A percentile compares a stretch with the other conserved stretches of the same genome.
phyloP scores from a whole-genome alignment of 2,888 invertebrate genomes.

The Melipona bicolor region DNA sequence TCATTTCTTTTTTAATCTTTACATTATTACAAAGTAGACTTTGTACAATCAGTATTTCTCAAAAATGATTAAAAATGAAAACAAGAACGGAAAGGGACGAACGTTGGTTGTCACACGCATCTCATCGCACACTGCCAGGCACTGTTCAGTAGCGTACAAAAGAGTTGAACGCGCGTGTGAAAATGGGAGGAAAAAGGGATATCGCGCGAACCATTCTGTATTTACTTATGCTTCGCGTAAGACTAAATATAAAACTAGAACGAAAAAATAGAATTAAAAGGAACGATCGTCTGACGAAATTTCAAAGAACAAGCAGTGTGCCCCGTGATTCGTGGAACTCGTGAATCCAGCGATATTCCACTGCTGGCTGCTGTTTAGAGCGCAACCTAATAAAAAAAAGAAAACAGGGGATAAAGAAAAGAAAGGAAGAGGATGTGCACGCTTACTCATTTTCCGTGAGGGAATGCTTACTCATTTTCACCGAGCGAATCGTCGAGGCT shows the following conservation, averaged over 20 bases:
- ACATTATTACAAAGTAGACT: no score
- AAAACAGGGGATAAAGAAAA: background rate
- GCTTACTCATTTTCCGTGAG: constrained; percentile 9
- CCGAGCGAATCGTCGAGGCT: background rate
- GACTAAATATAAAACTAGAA: background rate
- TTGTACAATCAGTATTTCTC: no score
- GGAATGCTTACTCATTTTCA: constrained; percentile 13
- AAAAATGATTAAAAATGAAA: no score
- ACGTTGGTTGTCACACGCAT: no score
- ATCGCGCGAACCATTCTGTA: background rate
- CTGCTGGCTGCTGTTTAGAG: constrained; percentile 1
- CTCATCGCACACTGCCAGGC: no score
- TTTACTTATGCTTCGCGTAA: background rate
- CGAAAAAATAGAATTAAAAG: background rate
- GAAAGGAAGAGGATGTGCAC: background rate
- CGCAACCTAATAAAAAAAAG: background rate
- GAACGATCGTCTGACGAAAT: background rate
- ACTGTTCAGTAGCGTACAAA: no score
- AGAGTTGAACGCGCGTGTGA: no score
- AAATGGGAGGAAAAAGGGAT: no score
- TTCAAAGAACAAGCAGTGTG: background rate
- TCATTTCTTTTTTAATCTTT: no score
- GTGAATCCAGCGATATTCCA: background rate
- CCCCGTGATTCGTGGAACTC: background rate
- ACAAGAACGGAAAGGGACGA: no score